A percentile compares a stretch with the other conserved stretches of the same genome.
These are phyloP conservation scores for Neoitamus cyanurus DNA, from an alignment of 2,888 invertebrate species.

Conservation along the genomic window DNA sequence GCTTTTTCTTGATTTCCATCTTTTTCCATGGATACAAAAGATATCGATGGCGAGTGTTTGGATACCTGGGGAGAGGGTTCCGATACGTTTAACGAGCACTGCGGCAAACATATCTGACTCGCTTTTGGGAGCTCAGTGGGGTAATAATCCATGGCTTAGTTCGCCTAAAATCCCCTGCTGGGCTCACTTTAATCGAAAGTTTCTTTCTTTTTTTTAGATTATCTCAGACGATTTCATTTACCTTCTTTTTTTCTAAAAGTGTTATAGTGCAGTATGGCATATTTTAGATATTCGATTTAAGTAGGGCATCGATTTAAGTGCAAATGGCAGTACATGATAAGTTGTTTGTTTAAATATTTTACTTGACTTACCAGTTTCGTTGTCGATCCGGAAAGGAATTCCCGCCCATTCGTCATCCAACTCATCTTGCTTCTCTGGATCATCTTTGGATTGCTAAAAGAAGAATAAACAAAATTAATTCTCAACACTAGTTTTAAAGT, in stretches of 20 bases:
- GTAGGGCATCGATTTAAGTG: not conserved
- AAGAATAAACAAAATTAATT: conserved; percentile 13
- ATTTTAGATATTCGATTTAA: not conserved
- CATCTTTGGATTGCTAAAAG: conserved; percentile 55
- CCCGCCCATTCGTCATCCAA: conserved; percentile 83
- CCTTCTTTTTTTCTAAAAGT: not conserved
- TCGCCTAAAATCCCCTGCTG: conserved; percentile 47
- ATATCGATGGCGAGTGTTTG: conserved; percentile 15
- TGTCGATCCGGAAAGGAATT: conserved; percentile 84
- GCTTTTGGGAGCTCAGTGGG: conserved; percentile 39
- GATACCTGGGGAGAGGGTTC: conserved; percentile 13
- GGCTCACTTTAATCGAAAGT: conserved; percentile 47
- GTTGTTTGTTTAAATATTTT: not conserved
- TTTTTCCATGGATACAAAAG: conserved; percentile 19
- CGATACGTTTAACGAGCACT: conserved; percentile 16
- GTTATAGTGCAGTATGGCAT: not conserved
- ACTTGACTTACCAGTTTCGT: conserved; percentile 81
- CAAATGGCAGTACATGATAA: not conserved
- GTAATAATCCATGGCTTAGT: conserved; percentile 40
- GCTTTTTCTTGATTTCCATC: conserved; percentile 17
- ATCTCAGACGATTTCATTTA: not conserved
- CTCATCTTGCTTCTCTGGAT: conserved; percentile 53
- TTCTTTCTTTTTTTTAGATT: conserved; percentile 7
- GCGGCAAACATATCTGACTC: conserved; percentile 7
- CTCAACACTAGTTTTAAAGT: too few species aligned